These are phyloP conservation scores for Epinephelus malabaricus DNA, from an alignment of 2,797 vertebrate genomes.

Conservation along the genomic window DNA sequence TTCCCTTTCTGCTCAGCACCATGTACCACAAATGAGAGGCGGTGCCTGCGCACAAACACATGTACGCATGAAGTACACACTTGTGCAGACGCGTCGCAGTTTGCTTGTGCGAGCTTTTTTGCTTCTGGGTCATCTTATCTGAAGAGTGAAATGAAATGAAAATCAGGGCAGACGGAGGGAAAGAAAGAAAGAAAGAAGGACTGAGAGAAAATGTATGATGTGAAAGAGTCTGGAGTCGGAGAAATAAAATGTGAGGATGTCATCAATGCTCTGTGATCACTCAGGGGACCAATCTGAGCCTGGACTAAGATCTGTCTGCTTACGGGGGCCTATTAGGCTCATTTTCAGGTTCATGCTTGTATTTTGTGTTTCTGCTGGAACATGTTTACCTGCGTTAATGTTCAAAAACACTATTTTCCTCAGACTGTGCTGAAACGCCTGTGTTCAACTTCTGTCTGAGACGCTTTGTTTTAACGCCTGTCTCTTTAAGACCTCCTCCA, in stretches of 20 bases:
- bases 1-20: conserved; percentile 35
- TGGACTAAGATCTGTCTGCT: conserved; percentile 7
- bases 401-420: too few species aligned
- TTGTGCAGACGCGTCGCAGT: not conserved
- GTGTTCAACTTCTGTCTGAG: too few species aligned
- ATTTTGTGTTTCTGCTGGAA: too few species aligned
- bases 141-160: conserved; percentile 9
- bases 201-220: not conserved
- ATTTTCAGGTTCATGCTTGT: too few species aligned
- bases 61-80: not conserved
- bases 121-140: conserved; percentile 47
- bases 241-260: not conserved
- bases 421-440: too few species aligned
- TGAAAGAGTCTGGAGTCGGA: not conserved
- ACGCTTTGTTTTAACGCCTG: too few species aligned
- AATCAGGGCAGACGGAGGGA: not conserved
- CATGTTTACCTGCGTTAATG: too few species aligned
- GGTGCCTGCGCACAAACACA: conserved; percentile 5
- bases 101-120: not conserved
- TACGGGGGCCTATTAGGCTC: too few species aligned
- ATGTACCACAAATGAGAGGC: conserved; percentile 1
- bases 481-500: too few species aligned
- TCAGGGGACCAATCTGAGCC: not conserved
- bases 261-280: not conserved
- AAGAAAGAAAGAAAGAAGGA: not conserved